These are phyloP conservation scores for Agrilus biguttatus DNA, from an alignment of 2,888 invertebrate genomes.

Conservation along the genomic window DNA sequence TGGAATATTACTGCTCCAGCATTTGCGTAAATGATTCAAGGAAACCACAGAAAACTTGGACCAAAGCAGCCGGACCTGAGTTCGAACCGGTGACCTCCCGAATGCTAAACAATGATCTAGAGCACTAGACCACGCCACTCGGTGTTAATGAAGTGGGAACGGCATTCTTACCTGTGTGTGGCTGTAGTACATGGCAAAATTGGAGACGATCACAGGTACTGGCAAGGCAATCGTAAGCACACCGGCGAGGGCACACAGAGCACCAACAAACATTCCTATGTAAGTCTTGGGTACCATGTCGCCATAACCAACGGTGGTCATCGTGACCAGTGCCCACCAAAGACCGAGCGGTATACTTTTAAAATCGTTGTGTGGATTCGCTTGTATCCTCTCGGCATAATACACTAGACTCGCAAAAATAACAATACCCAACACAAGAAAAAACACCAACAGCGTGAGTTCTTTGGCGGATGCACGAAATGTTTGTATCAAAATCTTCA, in stretches of 20 bases:
- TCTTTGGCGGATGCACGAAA: slow-evolving; percentile 96
- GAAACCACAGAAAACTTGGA: too few species aligned
- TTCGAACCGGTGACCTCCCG: too few species aligned
- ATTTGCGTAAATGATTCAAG: too few species aligned
- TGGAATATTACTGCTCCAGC: too few species aligned
- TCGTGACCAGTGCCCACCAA: slow-evolving; percentile 98
- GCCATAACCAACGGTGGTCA: slow-evolving; percentile 98
- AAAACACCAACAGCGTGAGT: slow-evolving; percentile 89
- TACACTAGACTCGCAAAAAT: slow-evolving; percentile 97
- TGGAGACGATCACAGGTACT: slow-evolving; percentile 98
- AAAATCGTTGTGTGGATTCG: slow-evolving; percentile 92
- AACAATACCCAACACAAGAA: slow-evolving; percentile 93
- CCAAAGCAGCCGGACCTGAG: too few species aligned
- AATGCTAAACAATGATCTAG: too few species aligned
- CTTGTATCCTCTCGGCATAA: slow-evolving; percentile 87
- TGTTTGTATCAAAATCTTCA: slow-evolving; percentile 96
- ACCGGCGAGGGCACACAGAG: slow-evolving; percentile 94
- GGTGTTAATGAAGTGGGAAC: too few species aligned
- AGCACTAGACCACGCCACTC: too few species aligned
- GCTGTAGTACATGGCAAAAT: slow-evolving; percentile 95
- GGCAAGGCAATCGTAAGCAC: slow-evolving; percentile 97
- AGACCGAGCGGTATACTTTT: slow-evolving; percentile 94
- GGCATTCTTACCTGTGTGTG: slow-evolving; percentile 49
- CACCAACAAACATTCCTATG: slow-evolving; percentile 97
- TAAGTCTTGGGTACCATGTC: slow-evolving; percentile 98